A percentile compares a stretch with the other conserved stretches of the same genome.
phyloP scores from a whole-genome alignment of 2,797 vertebrate genomes.

The Lagocephalus sceleratus region DNA sequence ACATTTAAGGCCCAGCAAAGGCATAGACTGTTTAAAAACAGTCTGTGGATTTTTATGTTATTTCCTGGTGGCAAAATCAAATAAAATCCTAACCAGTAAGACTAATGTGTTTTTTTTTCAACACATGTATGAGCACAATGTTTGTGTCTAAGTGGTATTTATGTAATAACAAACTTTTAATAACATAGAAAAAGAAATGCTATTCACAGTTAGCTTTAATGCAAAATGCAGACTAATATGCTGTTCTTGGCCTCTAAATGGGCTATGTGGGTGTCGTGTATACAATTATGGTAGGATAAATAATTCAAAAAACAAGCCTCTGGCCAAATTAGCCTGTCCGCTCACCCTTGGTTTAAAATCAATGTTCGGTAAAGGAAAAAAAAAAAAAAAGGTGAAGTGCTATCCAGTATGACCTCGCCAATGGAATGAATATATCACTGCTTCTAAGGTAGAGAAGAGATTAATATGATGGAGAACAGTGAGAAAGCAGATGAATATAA shows the following conservation, averaged over 20 bases:
- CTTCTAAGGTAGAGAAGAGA: slow-evolving; percentile 22
- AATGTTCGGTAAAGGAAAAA: slow-evolving; percentile 48
- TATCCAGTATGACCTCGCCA: slow-evolving; percentile 39
- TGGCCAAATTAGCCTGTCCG: slow-evolving; percentile 57
- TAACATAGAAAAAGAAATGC: not conserved
- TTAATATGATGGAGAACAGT: slow-evolving; percentile 27
- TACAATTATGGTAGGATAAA: slow-evolving; percentile 67
- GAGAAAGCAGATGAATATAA: slow-evolving; percentile 8
- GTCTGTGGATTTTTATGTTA: slow-evolving; percentile 29
- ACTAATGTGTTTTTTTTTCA: not conserved
- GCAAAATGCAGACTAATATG: not conserved
- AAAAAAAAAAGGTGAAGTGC: slow-evolving; percentile 34
- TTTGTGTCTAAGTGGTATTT: too few relatives aligned
- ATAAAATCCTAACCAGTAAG: slow-evolving; percentile 4
- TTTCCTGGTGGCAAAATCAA: slow-evolving; percentile 9
- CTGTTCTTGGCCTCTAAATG: slow-evolving; percentile 30
- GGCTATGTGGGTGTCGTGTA: slow-evolving; percentile 55
- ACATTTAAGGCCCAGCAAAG: slow-evolving; percentile 11
- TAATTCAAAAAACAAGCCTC: slow-evolving; percentile 59
- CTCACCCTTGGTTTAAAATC: slow-evolving; percentile 46
- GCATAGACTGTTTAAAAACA: not conserved
- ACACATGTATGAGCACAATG: too few relatives aligned
- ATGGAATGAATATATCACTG: slow-evolving; percentile 38
- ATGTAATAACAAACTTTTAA: not conserved
- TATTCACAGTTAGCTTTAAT: not conserved